Conservation (phyloP, 2,888 invertebrate genomes). For the Sepioteuthis lessoniana region DNA sequence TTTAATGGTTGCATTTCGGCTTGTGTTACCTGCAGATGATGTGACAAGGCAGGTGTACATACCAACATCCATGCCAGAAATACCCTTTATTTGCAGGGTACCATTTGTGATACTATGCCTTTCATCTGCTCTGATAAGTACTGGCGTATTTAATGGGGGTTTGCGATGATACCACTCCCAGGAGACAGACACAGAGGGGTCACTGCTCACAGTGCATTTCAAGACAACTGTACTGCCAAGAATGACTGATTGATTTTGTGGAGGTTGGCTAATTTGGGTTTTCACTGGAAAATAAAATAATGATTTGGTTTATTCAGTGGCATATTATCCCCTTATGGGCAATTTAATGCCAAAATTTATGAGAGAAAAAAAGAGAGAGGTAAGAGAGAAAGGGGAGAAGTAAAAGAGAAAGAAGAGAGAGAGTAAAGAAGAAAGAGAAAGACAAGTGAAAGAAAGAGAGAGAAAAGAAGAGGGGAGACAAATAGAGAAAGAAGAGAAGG, state of each 20-base stretch:
- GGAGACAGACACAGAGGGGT: conserved; percentile 80
- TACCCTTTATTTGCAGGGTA: conserved; percentile 83
- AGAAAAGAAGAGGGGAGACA: background rate
- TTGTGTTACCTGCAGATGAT: conserved; percentile 92
- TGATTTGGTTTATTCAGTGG: too few species aligned
- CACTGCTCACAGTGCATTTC: conserved; percentile 91
- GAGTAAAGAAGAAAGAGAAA: background rate
- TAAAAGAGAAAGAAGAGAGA: background rate
- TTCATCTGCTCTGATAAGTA: conserved; percentile 53
- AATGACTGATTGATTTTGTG: conserved; percentile 90
- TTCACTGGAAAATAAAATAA: conserved; percentile 80
- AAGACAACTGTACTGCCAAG: conserved; percentile 93
- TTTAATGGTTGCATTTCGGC: conserved; percentile 86
- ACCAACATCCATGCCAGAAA: conserved; percentile 86
- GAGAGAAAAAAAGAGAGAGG: too few species aligned
- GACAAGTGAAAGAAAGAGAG: too few species aligned
- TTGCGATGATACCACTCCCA: conserved; percentile 69
- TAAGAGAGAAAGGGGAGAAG: too few species aligned
- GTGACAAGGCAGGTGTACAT: conserved; percentile 92
- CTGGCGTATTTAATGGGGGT: conserved; percentile 50
- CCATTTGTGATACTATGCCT: conserved; percentile 79
- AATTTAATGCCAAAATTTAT: too few species aligned
- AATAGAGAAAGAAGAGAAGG: too few species aligned
- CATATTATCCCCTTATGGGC: too few species aligned
- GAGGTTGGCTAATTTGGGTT: conserved; percentile 94